Percentiles rank a stretch among this genome's conserved stretches.
Conservation (phyloP, 2,113 vertebrate species). For the Rhinogobius similis region DNA sequence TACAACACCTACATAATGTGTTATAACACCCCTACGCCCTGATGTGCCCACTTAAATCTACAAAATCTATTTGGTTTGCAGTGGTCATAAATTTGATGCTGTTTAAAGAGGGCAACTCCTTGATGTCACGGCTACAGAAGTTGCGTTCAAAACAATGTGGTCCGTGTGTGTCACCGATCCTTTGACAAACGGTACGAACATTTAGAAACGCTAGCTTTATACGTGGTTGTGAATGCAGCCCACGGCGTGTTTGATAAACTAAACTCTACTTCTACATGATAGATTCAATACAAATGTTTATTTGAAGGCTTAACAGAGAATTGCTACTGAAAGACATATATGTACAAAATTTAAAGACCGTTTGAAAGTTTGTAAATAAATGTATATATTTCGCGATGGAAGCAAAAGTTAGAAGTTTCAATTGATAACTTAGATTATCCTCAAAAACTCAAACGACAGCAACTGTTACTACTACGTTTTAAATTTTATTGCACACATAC, state of each 20-base stretch:
- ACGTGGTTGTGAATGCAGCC: constrained; percentile 49
- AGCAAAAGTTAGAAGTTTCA: no score
- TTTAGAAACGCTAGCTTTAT: constrained; percentile 6
- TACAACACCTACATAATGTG: constrained; percentile 26
- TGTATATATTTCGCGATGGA: no score
- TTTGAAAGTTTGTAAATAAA: no score
- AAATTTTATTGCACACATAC: no score
- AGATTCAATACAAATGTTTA: constrained; percentile 34
- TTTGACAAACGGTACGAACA: constrained; percentile 4
- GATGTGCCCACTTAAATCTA: constrained; percentile 6
- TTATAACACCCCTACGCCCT: background rate
- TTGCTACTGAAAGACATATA: background rate
- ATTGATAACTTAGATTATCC: no score
- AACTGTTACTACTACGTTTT: no score
- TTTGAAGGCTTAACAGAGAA: background rate
- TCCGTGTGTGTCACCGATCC: background rate
- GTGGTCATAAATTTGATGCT: constrained; percentile 60
- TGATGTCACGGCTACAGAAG: constrained; percentile 36
- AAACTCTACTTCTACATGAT: background rate
- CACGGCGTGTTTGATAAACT: background rate
- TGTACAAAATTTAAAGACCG: background rate
- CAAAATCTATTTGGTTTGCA: constrained; percentile 36
- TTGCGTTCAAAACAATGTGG: constrained; percentile 49
- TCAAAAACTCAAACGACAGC: no score
- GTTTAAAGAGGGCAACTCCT: constrained; percentile 61